Percentiles rank a stretch among this genome's conserved stretches.
phyloP scores from a whole-genome alignment of 2,888 invertebrate species.

The Meghimatium bilineatum region DNA sequence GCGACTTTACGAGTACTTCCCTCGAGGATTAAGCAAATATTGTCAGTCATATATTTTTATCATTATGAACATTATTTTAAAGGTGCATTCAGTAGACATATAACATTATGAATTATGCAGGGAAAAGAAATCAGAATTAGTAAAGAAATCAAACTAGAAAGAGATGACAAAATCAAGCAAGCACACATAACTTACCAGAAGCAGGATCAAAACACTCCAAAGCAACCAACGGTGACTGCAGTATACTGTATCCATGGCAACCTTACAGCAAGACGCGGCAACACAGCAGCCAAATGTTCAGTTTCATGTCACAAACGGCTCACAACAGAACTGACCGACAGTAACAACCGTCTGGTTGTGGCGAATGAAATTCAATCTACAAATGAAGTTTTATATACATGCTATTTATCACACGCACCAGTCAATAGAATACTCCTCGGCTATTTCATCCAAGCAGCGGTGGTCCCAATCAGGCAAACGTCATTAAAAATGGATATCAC shows the following conservation, averaged over 20 bases:
- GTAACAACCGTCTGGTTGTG: not conserved
- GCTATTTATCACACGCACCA: not conserved
- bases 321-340: not conserved
- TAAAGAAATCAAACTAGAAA: not conserved
- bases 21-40: no score
- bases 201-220: slow-evolving; percentile 28
- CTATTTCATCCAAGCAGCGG: not conserved
- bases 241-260: slow-evolving; percentile 22
- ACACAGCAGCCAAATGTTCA: not conserved
- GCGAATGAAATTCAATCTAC: not conserved
- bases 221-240: slow-evolving; percentile 27
- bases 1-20: no score
- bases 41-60: no score
- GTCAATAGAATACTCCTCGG: not conserved
- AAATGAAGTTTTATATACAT: not conserved
- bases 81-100: not conserved
- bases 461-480: not conserved
- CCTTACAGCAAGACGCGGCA: not conserved
- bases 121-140: not conserved
- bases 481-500: not conserved
- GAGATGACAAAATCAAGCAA: not conserved
- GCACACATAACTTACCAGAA: slow-evolving; percentile 28
- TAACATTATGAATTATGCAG: not conserved
- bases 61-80: no score
- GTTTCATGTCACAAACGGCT: slow-evolving; percentile 9